Conservation (phyloP, 2,797 vertebrate species). For the Megaceryle alcyon region DNA sequence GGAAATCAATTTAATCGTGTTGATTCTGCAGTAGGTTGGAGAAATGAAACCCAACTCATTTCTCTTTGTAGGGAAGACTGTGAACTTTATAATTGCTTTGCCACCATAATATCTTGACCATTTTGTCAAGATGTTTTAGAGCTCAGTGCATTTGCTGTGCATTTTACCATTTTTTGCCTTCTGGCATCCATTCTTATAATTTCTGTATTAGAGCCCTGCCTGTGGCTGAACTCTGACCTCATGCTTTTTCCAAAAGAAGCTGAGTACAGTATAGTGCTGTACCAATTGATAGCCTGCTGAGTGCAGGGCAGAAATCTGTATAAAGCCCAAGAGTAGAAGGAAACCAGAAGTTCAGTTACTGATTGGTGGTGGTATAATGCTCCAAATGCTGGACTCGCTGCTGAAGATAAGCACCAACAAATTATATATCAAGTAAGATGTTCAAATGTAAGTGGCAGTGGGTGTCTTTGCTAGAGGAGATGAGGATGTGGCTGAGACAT, state of each 20-base stretch:
- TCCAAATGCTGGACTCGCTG: not conserved
- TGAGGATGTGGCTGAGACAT: not conserved
- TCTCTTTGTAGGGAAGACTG: not conserved
- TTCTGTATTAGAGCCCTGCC: not conserved
- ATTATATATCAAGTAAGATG: not conserved
- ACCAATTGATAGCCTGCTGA: not conserved
- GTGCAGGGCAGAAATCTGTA: accelerated
- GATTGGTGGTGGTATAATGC: too few relatives aligned
- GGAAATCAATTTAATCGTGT: not conserved
- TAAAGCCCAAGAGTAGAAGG: not conserved
- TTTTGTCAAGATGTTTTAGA: not conserved
- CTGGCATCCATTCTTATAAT: not conserved
- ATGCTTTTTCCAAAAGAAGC: not conserved
- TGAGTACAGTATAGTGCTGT: not conserved
- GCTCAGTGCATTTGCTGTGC: not conserved
- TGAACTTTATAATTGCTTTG: not conserved
- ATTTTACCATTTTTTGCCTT: not conserved
- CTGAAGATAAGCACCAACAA: not conserved
- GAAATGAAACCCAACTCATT: not conserved
- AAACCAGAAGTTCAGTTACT: not conserved
- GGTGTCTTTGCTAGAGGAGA: not conserved
- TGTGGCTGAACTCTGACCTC: not conserved
- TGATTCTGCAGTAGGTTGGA: not conserved
- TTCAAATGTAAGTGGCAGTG: not conserved
- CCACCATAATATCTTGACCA: not conserved